Percentiles rank a stretch among this genome's conserved stretches.
Conservation (phyloP, 2,888 invertebrate species). For the Autographa pulchrina region DNA sequence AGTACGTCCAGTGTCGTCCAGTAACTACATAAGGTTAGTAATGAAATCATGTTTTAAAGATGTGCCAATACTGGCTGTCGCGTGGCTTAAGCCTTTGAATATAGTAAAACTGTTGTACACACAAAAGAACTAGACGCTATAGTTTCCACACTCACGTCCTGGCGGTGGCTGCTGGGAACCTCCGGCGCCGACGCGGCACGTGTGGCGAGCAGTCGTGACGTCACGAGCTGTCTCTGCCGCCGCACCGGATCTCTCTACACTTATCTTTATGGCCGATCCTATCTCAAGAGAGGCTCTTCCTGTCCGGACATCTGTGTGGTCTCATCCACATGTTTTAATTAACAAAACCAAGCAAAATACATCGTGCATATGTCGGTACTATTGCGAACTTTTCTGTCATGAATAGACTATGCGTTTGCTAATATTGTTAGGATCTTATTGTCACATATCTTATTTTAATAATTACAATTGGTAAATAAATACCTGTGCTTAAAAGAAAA, state of each 20-base stretch:
- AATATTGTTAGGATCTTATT: too few species aligned
- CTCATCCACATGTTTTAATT: neutral
- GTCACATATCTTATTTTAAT: too few species aligned
- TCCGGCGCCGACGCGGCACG: neutral
- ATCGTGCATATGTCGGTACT: neutral
- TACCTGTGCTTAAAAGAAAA: too few species aligned
- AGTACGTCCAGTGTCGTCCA: too few species aligned
- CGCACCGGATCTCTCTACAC: constrained; percentile 5
- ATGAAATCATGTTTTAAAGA: too few species aligned
- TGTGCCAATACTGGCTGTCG: too few species aligned
- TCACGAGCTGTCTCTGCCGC: constrained; percentile 25
- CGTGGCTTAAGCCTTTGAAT: too few species aligned
- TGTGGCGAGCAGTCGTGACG: constrained; percentile 12
- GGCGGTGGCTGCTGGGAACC: neutral
- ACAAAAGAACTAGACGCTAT: neutral
- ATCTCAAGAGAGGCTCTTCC: constrained; percentile 22
- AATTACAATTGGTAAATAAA: too few species aligned
- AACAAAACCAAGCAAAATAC: too few species aligned
- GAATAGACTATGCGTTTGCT: too few species aligned
- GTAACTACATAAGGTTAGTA: too few species aligned
- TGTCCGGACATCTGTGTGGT: constrained; percentile 33
- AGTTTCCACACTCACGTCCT: neutral
- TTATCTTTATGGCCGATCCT: constrained; percentile 42
- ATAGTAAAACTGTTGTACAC: too few species aligned
- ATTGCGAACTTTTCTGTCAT: neutral